These are phyloP conservation scores for Trigoniulus corallinus DNA, from an alignment of 1,140 invertebrate genomes.

Conservation along the genomic window DNA sequence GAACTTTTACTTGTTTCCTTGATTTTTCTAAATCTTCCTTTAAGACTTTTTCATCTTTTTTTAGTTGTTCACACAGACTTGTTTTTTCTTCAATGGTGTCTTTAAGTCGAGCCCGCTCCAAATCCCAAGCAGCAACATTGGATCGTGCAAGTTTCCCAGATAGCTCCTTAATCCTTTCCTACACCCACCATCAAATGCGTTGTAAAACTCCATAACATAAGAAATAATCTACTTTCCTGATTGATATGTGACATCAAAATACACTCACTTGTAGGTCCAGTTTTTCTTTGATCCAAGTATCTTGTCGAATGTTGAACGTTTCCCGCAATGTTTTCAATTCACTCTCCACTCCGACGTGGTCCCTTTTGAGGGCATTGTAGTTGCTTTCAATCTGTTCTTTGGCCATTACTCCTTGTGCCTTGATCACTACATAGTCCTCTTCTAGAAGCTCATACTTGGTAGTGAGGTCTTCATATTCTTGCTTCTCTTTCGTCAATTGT, in stretches of 20 bases:
- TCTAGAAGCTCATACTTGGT: slow-evolving; percentile 62
- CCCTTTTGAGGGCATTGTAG: slow-evolving; percentile 26
- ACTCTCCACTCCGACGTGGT: slow-evolving; percentile 38
- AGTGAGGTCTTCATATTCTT: slow-evolving; percentile 60
- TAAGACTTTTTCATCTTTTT: slow-evolving; percentile 49
- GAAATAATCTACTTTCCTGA: neutral
- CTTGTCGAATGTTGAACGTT: slow-evolving; percentile 44
- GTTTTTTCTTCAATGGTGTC: slow-evolving; percentile 52
- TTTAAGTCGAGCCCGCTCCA: slow-evolving; percentile 46
- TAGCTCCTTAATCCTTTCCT: slow-evolving; percentile 35
- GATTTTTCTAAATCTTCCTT: slow-evolving; percentile 49
- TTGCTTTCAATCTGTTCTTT: slow-evolving; percentile 44
- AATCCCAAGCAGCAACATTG: slow-evolving; percentile 29
- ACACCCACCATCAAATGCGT: slow-evolving; percentile 20
- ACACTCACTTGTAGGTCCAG: slow-evolving; percentile 38
- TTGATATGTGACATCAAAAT: neutral
- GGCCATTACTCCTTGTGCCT: slow-evolving; percentile 54
- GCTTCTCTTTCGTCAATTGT: slow-evolving; percentile 41
- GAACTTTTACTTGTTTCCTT: slow-evolving; percentile 34
- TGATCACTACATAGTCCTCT: slow-evolving; percentile 61
- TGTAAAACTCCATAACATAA: neutral
- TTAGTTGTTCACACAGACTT: slow-evolving; percentile 50
- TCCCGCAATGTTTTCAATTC: slow-evolving; percentile 49
- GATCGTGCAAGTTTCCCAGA: slow-evolving; percentile 21
- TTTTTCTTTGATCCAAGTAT: slow-evolving; percentile 58